Conservation (phyloP, 2,113 vertebrate species). For the Leptobrachium leishanense region DNA sequence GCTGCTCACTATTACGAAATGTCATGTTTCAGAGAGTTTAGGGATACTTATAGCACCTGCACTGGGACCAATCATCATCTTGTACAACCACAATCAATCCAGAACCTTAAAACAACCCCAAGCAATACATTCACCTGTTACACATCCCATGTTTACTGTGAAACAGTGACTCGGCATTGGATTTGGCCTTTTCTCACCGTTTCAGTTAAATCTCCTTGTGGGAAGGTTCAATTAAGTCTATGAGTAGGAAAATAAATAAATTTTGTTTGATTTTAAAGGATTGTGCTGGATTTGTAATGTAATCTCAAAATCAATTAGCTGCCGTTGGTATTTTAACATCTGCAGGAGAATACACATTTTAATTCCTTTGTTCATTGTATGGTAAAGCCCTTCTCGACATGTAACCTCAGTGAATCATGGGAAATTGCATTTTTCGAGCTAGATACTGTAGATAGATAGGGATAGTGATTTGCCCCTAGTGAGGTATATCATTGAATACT, state of each 20-base stretch:
- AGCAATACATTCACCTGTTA: too few species aligned
- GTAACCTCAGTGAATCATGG: background rate
- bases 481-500: background rate
- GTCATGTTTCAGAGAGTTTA: too few species aligned
- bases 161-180: too few species aligned
- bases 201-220: background rate
- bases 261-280: background rate
- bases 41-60: too few species aligned
- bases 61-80: too few species aligned
- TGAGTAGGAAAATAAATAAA: background rate
- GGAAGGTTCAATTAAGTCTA: background rate
- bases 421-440: background rate
- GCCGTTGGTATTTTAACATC: background rate
- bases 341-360: background rate
- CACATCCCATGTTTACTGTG: too few species aligned
- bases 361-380: background rate
- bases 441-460: too few species aligned
- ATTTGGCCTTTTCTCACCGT: background rate
- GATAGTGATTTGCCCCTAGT: background rate
- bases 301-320: background rate
- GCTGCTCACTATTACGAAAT: too few species aligned
- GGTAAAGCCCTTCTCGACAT: constrained; percentile 7
- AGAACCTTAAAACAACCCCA: too few species aligned
- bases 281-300: background rate
- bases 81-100: too few species aligned